Conservation (phyloP, 2,113 vertebrate genomes). For the Pelecanus crispus region DNA sequence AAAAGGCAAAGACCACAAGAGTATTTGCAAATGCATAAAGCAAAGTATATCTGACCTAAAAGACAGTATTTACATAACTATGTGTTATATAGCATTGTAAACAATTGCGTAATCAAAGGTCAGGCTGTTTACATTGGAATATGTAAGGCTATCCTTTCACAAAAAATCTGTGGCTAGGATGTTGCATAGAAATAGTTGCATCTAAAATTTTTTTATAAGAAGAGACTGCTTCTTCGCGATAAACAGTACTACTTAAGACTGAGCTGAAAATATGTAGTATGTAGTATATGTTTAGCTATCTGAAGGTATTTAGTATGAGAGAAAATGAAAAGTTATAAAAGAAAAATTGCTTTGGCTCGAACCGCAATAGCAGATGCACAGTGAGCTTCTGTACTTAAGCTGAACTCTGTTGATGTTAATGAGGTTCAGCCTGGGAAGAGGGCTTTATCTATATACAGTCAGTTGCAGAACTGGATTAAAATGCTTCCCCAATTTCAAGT, state of each 20-base stretch:
- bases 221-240: not conserved
- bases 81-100: not conserved
- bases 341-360: not conserved
- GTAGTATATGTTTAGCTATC: not conserved
- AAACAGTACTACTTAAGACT: not conserved
- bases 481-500: not conserved
- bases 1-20: not conserved
- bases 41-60: not conserved
- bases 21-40: not conserved
- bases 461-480: slow-evolving; percentile 18
- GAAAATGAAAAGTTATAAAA: not conserved
- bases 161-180: not conserved
- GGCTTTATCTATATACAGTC: not conserved
- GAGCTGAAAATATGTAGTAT: not conserved
- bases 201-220: not conserved
- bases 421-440: not conserved
- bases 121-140: not conserved
- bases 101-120: slow-evolving; percentile 8
- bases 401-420: not conserved
- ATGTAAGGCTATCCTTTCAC: not conserved
- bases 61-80: not conserved
- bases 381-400: not conserved
- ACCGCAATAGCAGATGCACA: not conserved
- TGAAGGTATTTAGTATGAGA: not conserved
- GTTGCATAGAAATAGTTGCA: not conserved